Evolutionary conservation across 1,140 invertebrate species (phyloP).

Genomic region (Akabosia matsudoensis): DNA sequence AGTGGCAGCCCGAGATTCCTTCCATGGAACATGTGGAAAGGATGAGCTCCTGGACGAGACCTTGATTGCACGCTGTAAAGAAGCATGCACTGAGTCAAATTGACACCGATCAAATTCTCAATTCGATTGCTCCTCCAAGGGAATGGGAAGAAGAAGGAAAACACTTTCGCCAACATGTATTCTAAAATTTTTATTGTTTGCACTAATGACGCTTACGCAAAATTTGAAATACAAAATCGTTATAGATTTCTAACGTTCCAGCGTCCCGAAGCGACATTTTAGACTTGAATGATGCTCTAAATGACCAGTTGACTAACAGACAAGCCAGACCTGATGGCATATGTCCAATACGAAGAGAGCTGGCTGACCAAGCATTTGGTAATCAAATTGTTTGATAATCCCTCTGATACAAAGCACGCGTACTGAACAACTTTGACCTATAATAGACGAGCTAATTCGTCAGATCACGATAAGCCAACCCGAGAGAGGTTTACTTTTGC

Average conservation of each 20-base stretch:
- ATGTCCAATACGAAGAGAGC: slow-evolving; percentile 9
- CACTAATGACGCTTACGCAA: too few species aligned
- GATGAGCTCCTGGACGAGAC: not conserved
- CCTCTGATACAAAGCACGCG: too few species aligned
- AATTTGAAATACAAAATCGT: too few species aligned
- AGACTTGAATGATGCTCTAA: slow-evolving; percentile 10
- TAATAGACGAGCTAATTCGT: slow-evolving; percentile 61
- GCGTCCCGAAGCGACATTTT: slow-evolving; percentile 2
- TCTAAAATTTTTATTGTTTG: not conserved
- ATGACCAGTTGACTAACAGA: slow-evolving; percentile 18
- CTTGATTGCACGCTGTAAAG: not conserved
- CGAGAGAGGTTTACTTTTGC: slow-evolving; percentile 59
- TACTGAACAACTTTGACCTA: not conserved
- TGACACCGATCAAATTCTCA: not conserved
- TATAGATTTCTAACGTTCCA: slow-evolving; percentile 6
- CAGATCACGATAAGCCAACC: slow-evolving; percentile 64
- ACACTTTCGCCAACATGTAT: not conserved
- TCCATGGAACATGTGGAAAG: not conserved
- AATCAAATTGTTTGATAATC: not conserved
- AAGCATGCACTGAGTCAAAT: slow-evolving; percentile 4
- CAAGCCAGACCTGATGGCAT: slow-evolving; percentile 22
- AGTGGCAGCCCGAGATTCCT: not conserved
- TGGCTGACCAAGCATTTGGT: slow-evolving; percentile 18
- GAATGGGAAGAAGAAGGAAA: slow-evolving; percentile 25
- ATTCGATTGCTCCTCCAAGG: slow-evolving; percentile 20